These are phyloP conservation scores for Platyscapa corneri DNA, from an alignment of 1,140 invertebrate species.

Conservation along the genomic window DNA sequence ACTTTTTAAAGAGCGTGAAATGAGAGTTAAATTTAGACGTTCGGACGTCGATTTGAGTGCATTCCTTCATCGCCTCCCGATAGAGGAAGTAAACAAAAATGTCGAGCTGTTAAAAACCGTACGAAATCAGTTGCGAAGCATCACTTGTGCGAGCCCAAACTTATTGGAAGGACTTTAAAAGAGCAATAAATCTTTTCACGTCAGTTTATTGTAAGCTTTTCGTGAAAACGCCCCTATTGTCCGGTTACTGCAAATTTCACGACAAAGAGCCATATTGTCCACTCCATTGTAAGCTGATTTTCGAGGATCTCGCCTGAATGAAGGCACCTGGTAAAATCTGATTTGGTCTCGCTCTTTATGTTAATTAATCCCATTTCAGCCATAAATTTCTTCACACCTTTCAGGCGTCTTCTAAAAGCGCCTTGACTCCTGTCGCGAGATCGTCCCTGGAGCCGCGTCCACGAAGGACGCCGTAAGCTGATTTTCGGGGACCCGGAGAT, in stretches of 20 bases:
- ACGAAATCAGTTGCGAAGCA: background rate
- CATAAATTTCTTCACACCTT: constrained; percentile 9
- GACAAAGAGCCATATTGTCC: background rate
- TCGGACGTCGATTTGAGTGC: too few species aligned
- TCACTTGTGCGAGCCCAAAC: background rate
- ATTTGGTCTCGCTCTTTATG: background rate
- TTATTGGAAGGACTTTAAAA: background rate
- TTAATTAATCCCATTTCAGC: constrained; percentile 15
- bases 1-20: too few species aligned
- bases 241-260: background rate
- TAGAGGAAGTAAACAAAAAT: background rate
- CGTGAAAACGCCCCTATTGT: background rate
- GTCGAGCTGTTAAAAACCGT: background rate
- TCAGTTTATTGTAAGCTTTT: background rate
- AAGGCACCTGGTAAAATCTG: constrained; percentile 5
- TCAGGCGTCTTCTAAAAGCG: background rate
- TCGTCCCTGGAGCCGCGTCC: background rate
- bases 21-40: too few species aligned
- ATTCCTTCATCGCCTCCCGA: too few species aligned
- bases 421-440: background rate
- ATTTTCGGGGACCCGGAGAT: background rate
- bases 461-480: background rate
- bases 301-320: background rate
- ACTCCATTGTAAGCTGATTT: background rate
- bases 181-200: background rate